Evolutionary conservation across 2,888 invertebrate genomes (phyloP), one percentile per base, ranked within the genome.

Genomic region (Lasioglossum calceatum): DNA sequence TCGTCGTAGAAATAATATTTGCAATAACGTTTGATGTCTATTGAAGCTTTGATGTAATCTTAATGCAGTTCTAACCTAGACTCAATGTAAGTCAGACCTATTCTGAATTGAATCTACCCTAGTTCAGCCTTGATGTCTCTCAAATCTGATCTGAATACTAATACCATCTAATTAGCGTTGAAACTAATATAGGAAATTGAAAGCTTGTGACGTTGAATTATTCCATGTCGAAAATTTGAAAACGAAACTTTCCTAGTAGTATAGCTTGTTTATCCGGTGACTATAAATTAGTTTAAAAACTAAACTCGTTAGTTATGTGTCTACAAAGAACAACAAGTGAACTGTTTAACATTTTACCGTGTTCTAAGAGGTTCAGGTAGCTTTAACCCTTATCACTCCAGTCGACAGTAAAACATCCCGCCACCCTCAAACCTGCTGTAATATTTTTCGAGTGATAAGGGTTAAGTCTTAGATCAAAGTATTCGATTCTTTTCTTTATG

Each of bases 61-160:
- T 39, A 70, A 39, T 70, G 5, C n/a, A 14, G 5, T 39, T 70
- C 12, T 14, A 70, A 42, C 39, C 42, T 39, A 42, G 12, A 12
- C 42, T 39, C 39, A 39, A 42, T 10, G n/a, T 70, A 70, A 42
- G 70, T 39, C 42, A 39, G 42, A 23, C n/a, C 42, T n/a, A 71
- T 71, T 71, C 71, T 71, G n/a, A 71, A 71, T 42, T n/a, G 42
- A 42, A 71, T n/a, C 42, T 39, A 71, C 42, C 71, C 1, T 8
- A n/a, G 42, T 14, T 71, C n/a, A 71, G 42, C 1, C 39, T 23
- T 42, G 71, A 71, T 71, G n/a, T 42, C 42, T 14, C 39, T 42
- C 42, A 42, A n/a, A 42, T 42, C 71, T 71, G 12, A 42, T 39
- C n/a, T 5, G 71, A 71, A 71, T 71, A 42, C 39, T 42, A 71